phyloP scores from a whole-genome alignment of 2,888 invertebrate genomes.

The Diaphora mendica region DNA sequence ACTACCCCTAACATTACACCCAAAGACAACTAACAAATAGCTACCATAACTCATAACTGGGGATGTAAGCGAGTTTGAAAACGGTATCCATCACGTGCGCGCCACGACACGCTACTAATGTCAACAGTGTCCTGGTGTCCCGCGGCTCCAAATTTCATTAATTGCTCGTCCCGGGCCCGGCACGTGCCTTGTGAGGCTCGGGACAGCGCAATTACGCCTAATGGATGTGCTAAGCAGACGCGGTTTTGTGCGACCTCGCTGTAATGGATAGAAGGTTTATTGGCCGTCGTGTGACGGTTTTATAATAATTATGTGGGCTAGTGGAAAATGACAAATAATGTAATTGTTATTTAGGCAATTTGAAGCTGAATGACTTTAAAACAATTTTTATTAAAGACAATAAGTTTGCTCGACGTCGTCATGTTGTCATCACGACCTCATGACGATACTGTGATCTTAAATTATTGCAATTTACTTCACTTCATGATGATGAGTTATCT shows the following conservation, averaged over 20 bases:
- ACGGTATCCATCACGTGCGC: constrained; percentile 46
- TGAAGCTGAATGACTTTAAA: too few relatives aligned
- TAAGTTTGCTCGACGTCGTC: too few relatives aligned
- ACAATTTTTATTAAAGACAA: too few relatives aligned
- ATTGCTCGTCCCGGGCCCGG: constrained; percentile 42
- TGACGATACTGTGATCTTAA: too few relatives aligned
- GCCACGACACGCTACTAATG: constrained; percentile 51
- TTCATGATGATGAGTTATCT: too few relatives aligned
- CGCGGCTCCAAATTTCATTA: constrained; percentile 53
- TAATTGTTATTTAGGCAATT: not conserved
- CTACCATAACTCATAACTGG: constrained; percentile 37
- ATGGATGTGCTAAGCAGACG: constrained; percentile 59
- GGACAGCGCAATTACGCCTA: constrained; percentile 53
- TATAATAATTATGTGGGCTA: constrained; percentile 3
- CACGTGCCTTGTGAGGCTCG: constrained; percentile 34
- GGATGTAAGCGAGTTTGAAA: constrained; percentile 41
- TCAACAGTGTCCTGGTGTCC: constrained; percentile 42
- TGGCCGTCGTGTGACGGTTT: constrained; percentile 26
- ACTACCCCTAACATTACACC: constrained; percentile 1
- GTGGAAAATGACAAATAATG: not conserved
- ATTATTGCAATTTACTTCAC: too few relatives aligned
- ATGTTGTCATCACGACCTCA: too few relatives aligned
- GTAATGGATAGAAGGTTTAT: constrained; percentile 54
- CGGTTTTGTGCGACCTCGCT: constrained; percentile 45
- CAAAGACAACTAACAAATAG: constrained; percentile 35